Evolutionary conservation across 1,140 invertebrate genomes (phyloP), one percentile per base, ranked within the genome.

Genomic region (Andricus grossulariae): DNA sequence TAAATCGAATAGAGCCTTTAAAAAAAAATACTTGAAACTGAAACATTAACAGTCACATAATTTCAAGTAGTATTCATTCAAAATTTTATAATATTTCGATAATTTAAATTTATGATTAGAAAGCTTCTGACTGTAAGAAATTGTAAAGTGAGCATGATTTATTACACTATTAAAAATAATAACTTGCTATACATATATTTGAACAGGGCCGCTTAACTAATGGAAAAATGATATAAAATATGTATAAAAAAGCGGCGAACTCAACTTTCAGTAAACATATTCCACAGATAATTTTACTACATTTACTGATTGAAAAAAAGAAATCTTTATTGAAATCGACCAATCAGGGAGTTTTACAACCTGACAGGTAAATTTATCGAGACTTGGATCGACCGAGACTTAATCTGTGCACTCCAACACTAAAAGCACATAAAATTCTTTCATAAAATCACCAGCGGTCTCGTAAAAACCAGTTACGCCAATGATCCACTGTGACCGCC

Each of bases 391-490:
- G 15, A 39, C 15, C 25, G 32, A 66, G 60, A 66, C 60, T 66
- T 66, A 66, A 66, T 66, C 60, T 45, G 60, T 66, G 32, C 60
- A 66, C 45, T 66, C 60, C 60, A 66, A 66, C 60, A 66, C 60
- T 66, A 66, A 66, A 66, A 66, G 39, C 60, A 66, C 60, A 66
- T 66, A 66, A 66, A 66, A 66, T 66, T 66, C 60, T 66, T 66
- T 66, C 60, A 66, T 66, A 45, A 66, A 66, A 66, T 39, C 60
- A 45, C 60, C 32, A 39, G 60, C 60, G 60, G 60, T 66, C 60
- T 66, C 60, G 60, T 66, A 66, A 66, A 66, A 66, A 66, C 60
- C 32, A 16, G 60, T 66, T 66, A 39, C 60, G 60, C 60, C 60
- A 66, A 66, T 66, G 25, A 66, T 66, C 60, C 60, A 15, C 25